Base-by-base conservation (phyloP, 2,888 invertebrate genomes). In the Biston betularia region DNA sequence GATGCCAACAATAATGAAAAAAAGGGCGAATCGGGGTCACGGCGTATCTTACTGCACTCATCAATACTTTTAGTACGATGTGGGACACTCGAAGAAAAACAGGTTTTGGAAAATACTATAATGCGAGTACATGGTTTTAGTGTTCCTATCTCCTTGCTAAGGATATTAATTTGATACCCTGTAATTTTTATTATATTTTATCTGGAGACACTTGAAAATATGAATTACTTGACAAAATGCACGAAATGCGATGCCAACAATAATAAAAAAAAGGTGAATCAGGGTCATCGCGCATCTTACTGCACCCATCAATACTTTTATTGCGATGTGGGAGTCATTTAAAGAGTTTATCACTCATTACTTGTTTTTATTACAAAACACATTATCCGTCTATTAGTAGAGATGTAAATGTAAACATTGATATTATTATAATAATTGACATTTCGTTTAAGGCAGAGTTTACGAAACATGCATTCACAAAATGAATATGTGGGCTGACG, bases 381-480 rank as follows among this genome's bases (percentile, higher is more conserved):
- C 15, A 66, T 55, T 56, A 65, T 65, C 50, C 5, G 33, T 56
- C 50, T 61, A 50, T 65, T 65, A 65, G 56, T 54, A 15, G 14
- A 56, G 45, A 14, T 50, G n/a, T 49, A 33, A 61, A 52, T 33
- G 56, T 62, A 61, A 61, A 66, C 52, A 61, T 49, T 15, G 38
- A 24, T 24, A 61, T n/a, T n/a, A n/a, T n/a, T n/a, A n/a, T 52
- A n/a, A 62, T 62, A 42, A 66, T 58, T 62, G 66, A 62, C 66
- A 66, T 66, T 66, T 66, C 66, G 53, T 11, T 34, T 62, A 44
- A 24, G 66, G 62, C 8, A 40, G n/a, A 52, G 40, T 60, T 61
- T 66, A 62, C 49, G 62, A 58, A 66, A 66, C 49, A n/a, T 44
- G 5, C 44, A 44, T 49, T 63, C 45, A 42, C 38, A 52, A 33